Conservation (phyloP, 2,113 vertebrate species). For the Euleptes europaea region DNA sequence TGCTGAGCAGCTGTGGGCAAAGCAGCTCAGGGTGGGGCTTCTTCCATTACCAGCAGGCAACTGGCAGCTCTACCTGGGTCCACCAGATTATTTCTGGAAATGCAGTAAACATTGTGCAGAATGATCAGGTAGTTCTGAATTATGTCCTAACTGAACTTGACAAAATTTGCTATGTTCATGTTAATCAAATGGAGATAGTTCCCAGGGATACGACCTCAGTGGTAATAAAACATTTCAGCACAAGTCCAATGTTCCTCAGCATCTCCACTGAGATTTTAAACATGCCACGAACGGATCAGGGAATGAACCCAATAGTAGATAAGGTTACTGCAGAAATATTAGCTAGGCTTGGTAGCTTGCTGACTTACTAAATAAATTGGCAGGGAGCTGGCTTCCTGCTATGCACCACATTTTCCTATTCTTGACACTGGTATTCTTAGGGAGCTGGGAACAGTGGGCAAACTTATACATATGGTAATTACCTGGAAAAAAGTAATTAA, state of each 20-base stretch:
- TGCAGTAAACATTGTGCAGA: neutral
- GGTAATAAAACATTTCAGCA: neutral
- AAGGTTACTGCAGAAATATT: conserved; percentile 20
- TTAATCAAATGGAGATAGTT: neutral
- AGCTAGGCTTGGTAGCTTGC: conserved; percentile 2
- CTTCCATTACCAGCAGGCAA: too few relatives aligned
- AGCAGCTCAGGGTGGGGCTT: too few relatives aligned
- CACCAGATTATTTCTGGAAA: neutral
- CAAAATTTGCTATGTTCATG: neutral
- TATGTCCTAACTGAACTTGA: neutral
- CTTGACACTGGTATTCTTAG: conserved; percentile 17
- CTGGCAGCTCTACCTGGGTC: neutral
- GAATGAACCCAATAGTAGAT: neutral
- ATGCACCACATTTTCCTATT: conserved; percentile 2
- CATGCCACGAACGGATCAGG: neutral
- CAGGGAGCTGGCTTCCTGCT: neutral
- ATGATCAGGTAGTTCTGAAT: neutral
- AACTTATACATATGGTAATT: conserved; percentile 41
- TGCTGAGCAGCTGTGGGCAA: too few relatives aligned
- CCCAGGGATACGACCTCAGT: neutral
- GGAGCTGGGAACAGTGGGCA: conserved; percentile 12
- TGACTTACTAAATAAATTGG: conserved; percentile 27
- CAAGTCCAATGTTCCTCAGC: neutral
- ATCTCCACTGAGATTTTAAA: conserved; percentile 11
- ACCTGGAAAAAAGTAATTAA: conserved; percentile 31